These are phyloP conservation scores for Empidonax alnorum DNA, from an alignment of 2,113 vertebrate species.

Conservation along the genomic window DNA sequence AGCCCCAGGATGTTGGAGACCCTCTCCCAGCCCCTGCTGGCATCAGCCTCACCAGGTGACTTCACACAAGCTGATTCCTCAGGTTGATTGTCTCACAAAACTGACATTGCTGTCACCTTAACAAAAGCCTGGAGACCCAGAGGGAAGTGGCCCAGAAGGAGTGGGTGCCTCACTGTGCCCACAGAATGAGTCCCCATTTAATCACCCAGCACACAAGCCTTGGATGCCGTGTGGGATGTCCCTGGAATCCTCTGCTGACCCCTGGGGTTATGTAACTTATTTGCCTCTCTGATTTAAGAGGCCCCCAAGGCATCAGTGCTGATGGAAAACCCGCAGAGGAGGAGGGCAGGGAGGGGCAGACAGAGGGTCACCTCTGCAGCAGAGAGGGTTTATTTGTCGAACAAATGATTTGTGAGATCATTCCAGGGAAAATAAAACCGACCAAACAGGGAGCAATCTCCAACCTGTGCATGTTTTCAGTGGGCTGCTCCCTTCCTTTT, in stretches of 20 bases:
- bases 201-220: accelerated
- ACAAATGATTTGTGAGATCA: neutral
- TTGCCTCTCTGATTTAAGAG: neutral
- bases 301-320: neutral
- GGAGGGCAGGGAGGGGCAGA: slow-evolving; percentile 3
- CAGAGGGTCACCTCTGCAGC: neutral
- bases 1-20: accelerated
- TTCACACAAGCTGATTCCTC: neutral
- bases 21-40: neutral
- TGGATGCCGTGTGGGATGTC: neutral
- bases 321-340: neutral
- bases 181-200: neutral
- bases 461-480: neutral
- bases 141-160: no score
- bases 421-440: neutral
- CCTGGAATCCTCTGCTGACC: neutral
- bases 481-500: neutral
- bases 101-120: neutral
- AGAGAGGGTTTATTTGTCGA: neutral
- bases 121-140: neutral
- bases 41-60: neutral
- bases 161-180: neutral
- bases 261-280: neutral
- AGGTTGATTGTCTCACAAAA: neutral
- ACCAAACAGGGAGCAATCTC: neutral